These are phyloP conservation scores for Aix galericulata DNA, from an alignment of 2,113 vertebrate species.

Conservation along the genomic window DNA sequence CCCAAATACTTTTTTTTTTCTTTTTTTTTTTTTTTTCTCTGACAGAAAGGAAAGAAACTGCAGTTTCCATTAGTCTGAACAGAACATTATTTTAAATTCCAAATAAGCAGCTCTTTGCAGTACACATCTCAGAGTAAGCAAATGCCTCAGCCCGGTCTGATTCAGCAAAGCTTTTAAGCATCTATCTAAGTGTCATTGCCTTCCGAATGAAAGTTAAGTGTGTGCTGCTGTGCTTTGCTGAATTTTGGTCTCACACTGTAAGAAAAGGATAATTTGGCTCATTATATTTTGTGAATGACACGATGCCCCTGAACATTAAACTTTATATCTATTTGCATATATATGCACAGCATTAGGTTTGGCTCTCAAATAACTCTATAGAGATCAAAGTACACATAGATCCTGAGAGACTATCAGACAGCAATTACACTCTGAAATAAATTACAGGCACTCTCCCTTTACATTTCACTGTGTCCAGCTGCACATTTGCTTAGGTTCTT, in stretches of 20 bases:
- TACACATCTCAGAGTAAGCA: not conserved
- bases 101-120: not conserved
- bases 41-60: not conserved
- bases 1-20: not conserved
- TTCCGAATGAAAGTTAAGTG: slow-evolving; percentile 44
- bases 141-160: not conserved
- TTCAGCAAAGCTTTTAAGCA: slow-evolving; percentile 27
- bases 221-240: slow-evolving; percentile 46
- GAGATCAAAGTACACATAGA: slow-evolving; percentile 64
- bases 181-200: slow-evolving; percentile 25
- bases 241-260: slow-evolving; percentile 38
- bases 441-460: slow-evolving; percentile 4
- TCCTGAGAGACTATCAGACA: slow-evolving; percentile 30
- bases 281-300: slow-evolving; percentile 66
- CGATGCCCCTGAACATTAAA: slow-evolving; percentile 56
- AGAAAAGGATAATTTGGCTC: slow-evolving; percentile 58
- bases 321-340: slow-evolving; percentile 65
- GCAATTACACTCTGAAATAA: slow-evolving; percentile 59
- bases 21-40: not conserved
- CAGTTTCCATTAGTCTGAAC: not conserved
- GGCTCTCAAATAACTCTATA: slow-evolving; percentile 14
- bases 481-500: slow-evolving; percentile 24
- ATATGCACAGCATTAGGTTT: slow-evolving; percentile 46
- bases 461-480: slow-evolving; percentile 12
- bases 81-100: not conserved